phyloP scores from a whole-genome alignment of 1,140 invertebrate species.

The Doryteuthis pealeii region DNA sequence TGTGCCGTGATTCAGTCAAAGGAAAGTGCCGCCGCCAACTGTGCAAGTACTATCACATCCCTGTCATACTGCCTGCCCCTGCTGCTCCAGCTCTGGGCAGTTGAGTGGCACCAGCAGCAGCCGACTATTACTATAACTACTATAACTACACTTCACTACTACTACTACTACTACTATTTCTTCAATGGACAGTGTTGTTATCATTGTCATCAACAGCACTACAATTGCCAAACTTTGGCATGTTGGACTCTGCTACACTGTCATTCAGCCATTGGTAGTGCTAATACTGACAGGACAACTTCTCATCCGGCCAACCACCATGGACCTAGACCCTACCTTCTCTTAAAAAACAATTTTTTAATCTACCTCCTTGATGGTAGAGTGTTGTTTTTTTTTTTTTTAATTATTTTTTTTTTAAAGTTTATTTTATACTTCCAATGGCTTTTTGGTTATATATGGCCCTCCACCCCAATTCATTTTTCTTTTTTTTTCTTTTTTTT shows the following conservation, averaged over 20 bases:
- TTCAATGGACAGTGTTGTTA: conserved; percentile 4
- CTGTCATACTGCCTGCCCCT: conserved; percentile 45
- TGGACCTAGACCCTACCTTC: neutral
- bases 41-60: conserved; percentile 74
- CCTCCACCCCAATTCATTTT: too few relatives aligned
- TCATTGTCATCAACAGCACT: neutral
- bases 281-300: conserved; percentile 1
- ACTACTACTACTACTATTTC: conserved; percentile 1
- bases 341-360: neutral
- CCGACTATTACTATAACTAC: neutral
- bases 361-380: neutral
- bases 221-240: neutral
- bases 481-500: too few relatives aligned
- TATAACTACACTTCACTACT: neutral
- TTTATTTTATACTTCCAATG: neutral
- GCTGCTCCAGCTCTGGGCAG: neutral
- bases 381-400: neutral
- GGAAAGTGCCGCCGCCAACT: conserved; percentile 83
- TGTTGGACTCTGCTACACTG: neutral
- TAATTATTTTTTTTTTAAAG: neutral
- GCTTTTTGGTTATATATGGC: neutral
- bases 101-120: conserved; percentile 3
- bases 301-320: neutral
- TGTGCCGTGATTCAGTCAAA: conserved; percentile 90
- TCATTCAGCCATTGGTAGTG: neutral